phyloP scores from a whole-genome alignment of 1,140 invertebrate species.

The Brachionus paranguensis region DNA sequence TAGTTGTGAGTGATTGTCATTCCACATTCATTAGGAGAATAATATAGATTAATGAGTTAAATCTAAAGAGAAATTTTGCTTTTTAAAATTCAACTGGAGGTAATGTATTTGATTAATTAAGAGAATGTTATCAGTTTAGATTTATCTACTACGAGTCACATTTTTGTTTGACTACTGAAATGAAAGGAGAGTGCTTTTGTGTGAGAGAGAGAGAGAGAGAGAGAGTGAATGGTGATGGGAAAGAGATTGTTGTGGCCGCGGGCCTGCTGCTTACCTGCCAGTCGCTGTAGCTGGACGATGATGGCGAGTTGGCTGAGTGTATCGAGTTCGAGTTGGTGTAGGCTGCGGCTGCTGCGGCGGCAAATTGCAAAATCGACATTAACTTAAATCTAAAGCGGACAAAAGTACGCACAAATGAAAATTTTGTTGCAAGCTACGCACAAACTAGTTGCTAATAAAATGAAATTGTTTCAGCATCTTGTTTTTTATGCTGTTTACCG shows the following conservation, averaged over 20 bases:
- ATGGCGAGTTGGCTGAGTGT: background rate
- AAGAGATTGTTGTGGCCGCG: background rate
- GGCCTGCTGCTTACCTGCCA: background rate
- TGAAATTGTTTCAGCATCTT: background rate
- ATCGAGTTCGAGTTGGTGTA: conserved; percentile 4
- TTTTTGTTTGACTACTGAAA: background rate
- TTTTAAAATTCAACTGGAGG: background rate
- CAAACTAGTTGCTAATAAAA: conserved; percentile 11
- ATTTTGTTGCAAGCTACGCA: conserved; percentile 17
- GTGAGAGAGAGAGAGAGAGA: background rate
- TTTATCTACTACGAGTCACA: background rate
- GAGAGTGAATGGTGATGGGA: background rate
- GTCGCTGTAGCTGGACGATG: background rate
- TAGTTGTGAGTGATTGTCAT: background rate
- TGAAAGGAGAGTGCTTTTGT: background rate
- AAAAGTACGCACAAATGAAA: background rate
- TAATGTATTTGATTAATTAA: background rate
- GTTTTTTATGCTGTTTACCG: conserved; percentile 6
- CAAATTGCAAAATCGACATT: conserved; percentile 34
- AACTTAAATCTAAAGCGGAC: background rate
- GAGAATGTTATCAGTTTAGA: background rate
- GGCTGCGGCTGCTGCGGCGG: conserved; percentile 25
- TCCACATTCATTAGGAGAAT: background rate
- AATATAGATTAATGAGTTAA: conserved; percentile 26
- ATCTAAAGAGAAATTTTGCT: background rate